phyloP scores from a whole-genome alignment of 2,888 invertebrate genomes.

The Protodeltote pygarga region DNA sequence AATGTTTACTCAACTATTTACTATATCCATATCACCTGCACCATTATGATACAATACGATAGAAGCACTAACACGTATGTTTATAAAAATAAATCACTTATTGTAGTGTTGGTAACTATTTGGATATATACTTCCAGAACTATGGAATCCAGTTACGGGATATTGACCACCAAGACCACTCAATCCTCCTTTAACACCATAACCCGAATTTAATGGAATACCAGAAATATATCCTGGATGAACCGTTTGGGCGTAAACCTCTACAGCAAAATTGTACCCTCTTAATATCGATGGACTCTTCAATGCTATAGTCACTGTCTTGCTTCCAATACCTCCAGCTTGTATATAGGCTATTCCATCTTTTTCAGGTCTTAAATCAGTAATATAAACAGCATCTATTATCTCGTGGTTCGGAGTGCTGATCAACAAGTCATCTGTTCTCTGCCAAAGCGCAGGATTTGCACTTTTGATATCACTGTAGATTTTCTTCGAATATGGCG shows the following conservation, averaged over 20 bases:
- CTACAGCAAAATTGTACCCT: conserved; percentile 75
- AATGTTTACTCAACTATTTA: too few relatives aligned
- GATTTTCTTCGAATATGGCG: conserved; percentile 63
- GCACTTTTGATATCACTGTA: conserved; percentile 70
- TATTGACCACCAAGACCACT: conserved; percentile 24
- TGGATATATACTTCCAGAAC: conserved; percentile 25
- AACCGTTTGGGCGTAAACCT: conserved; percentile 67
- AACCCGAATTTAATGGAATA: conserved; percentile 9
- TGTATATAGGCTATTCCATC: conserved; percentile 71
- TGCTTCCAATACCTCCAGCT: conserved; percentile 72
- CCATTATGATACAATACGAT: too few relatives aligned
- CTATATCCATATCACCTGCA: too few relatives aligned
- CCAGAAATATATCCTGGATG: conserved; percentile 33
- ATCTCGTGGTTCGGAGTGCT: conserved; percentile 64
- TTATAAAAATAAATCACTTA: conserved; percentile 10
- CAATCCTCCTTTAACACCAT: conserved; percentile 19
- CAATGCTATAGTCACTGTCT: conserved; percentile 70
- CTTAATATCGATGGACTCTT: conserved; percentile 74
- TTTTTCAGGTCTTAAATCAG: conserved; percentile 74
- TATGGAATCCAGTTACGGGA: conserved; percentile 10
- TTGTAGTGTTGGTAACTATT: conserved; percentile 18
- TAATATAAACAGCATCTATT: conserved; percentile 70
- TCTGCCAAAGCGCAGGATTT: conserved; percentile 72
- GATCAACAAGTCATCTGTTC: conserved; percentile 69
- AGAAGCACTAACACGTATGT: background rate